Evolutionary conservation across 2,113 vertebrate species (phyloP), one percentile per base, ranked within the genome.

Genomic region (Lepus timidus): DNA sequence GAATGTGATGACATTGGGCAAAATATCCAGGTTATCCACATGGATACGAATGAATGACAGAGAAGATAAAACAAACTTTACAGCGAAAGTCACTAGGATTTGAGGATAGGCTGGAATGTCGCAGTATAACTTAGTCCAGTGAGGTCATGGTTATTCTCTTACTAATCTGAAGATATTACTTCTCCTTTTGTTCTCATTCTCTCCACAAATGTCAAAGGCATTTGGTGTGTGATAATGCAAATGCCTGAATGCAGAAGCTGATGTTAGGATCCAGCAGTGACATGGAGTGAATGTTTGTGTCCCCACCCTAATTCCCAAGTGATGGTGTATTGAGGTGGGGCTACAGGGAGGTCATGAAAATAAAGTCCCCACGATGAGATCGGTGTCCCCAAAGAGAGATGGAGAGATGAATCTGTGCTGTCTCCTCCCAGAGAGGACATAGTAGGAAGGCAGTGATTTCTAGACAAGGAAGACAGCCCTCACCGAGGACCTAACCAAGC

Each of bases 141-240:
- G 49, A 13, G 44, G 29, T 93, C 36, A 83, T 75, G 88, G 82
- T 78, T 86, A 49, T 49, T 83, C 89, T 78, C 25, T 52, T 49
- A 85, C 25, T 33, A 68, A 39, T 74, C 73, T 65, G 8, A 83
- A 78, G 31, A 36, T 70, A 1, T n/a, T 78, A 49, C 61, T 78
- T 96, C 17, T 6, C 4, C 19, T 91, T 91, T 93, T 91, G 55
- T 1, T 80, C 51, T 84, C 9, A 87, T 87, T 80, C 23, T n/a
- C 29, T 36, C 96, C 76, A 74, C 36, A 93, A 84, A 55, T 64
- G 19, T 25, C 25, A 55, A 79, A 89, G 52, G 75, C n/a, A 55
- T 4, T 13, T 31, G 17, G 2, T 79, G 0, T 82, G 25, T 82
- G 10, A 27, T 85, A 52, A 61, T 31, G 27, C 31, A 94, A 71